Evolutionary conservation across 2,888 invertebrate species (phyloP).

Genomic region (Periphyllus acericola): DNA sequence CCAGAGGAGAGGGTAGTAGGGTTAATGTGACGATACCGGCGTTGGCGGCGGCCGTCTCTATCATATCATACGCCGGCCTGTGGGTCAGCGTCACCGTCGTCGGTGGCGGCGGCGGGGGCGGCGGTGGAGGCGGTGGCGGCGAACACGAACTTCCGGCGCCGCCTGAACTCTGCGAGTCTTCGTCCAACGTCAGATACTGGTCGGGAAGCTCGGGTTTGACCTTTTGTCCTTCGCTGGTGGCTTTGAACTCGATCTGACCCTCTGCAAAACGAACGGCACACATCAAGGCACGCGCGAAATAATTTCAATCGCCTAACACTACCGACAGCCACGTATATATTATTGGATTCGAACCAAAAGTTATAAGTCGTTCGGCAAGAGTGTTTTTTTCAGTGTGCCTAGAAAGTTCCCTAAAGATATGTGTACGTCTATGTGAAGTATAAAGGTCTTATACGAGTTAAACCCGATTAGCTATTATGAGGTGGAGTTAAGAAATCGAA

Average conservation of each 20-base stretch:
- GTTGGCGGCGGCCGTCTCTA: slow-evolving; percentile 74
- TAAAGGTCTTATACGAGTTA: no score
- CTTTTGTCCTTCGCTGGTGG: slow-evolving; percentile 89
- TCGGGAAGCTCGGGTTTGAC: slow-evolving; percentile 86
- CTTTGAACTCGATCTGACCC: slow-evolving; percentile 90
- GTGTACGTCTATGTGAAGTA: no score
- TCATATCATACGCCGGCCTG: slow-evolving; percentile 68
- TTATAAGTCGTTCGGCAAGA: background rate
- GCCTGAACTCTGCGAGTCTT: slow-evolving; percentile 87
- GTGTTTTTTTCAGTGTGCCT: background rate
- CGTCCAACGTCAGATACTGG: slow-evolving; percentile 87
- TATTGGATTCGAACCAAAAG: background rate
- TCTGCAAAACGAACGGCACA: slow-evolving; percentile 69
- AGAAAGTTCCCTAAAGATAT: background rate
- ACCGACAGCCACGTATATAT: background rate
- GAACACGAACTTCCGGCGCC: slow-evolving; percentile 63
- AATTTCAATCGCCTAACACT: background rate
- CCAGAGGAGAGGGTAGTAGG: slow-evolving; percentile 69
- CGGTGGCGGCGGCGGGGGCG: slow-evolving; percentile 62
- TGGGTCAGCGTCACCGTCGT: slow-evolving; percentile 52
- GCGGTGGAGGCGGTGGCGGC: slow-evolving; percentile 65
- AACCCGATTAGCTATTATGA: no score
- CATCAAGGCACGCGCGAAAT: no score
- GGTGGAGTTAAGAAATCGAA: no score
- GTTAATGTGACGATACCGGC: slow-evolving; percentile 78